Evolutionary conservation across 1,140 invertebrate species (phyloP), one percentile per base, ranked within the genome.

Genomic region (Bombus breviceps): DNA sequence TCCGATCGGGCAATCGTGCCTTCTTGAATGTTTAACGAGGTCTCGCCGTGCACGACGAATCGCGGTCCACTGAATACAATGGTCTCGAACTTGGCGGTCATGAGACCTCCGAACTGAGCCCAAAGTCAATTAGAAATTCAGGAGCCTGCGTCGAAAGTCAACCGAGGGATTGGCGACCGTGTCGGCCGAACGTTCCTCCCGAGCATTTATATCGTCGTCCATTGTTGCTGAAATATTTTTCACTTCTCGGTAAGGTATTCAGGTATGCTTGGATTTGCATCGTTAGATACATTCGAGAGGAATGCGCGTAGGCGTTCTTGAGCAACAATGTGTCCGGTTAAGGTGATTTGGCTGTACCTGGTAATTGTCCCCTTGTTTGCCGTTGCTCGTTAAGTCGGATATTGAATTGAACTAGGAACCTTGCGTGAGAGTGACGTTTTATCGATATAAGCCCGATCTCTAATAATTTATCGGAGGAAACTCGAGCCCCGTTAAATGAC

Each of bases 1-100:
- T 25, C 25, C 18, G 34, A 34, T n/a, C 34, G 47, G 37, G 25
- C 77, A 69, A 85, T 64, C 53, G 53, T 57, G 37, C 66, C 77
- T 43, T 53, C 43, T 71, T 62, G 83, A 85, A 85, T 85, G 83
- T 85, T 62, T 80, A 85, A 85, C 83, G 75, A 84, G 77, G 22
- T 80, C 77, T 79, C 75, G 64, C 59, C 64, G 43, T 53, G 64
- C 39, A 64, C 76, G 32, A 83, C 72, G 81, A 76, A 83, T 76
- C 72, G 39, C 39, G 32, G 73, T 25, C 62, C 41, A 34, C 12
- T 73, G 83, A 85, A 85, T 80, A 80, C 68, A 85, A 80, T 71
- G 57, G 76, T n/a, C 59, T n/a, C 32, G 53, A 72, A 72, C n/a
- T 83, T 83, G 34, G 73, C 32, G 66, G 76, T 69, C 73, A 41